Evolutionary conservation across 2,888 invertebrate genomes (phyloP), one percentile per base, ranked within the genome.

Genomic region (Pristionchus mayeri): DNA sequence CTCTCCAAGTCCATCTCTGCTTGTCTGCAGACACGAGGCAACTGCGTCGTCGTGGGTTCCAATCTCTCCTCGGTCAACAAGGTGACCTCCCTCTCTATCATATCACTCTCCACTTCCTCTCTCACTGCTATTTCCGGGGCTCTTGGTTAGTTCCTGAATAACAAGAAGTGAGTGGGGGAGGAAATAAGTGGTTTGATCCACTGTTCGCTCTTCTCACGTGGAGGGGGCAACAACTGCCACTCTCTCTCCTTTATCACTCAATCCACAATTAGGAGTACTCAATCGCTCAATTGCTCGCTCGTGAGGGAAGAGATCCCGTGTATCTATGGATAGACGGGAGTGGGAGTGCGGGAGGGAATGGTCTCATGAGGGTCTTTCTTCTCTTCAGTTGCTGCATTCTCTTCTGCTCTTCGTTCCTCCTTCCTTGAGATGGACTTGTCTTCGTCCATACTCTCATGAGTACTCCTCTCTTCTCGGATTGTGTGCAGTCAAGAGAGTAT

Each of bases 401-500:
- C 85, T 92, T 48, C 87, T 88, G 21, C 85, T 90, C 76, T 92
- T 92, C 82, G 80, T 91, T 18, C 88, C 90, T 11, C 85, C 87
- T 57, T 86, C 88, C 13, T 76, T 87, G n/a, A 86, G 89, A 21
- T 88, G 89, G 86, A 88, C 89, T 67, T 90, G 90, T 75, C 40
- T 91, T 11, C 84, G 88, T 6, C 88, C 90, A 6, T 89, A 89
- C 84, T 85, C 87, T 57, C 87, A 88, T 71, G 86, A 86, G 24
- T 92, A 89, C 86, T 89, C 87, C 57, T 91, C 91, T 0, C 91
- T 91, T 79, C 82, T 91, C 30, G 85, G 88, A 60, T 67, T 92
- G 24, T 92, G 92, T 85, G 91, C 90, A 2, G 87, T 92, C 16
- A 86, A 87, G 86, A 87, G 90, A 67, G 90, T 89, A 82, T 34